These are phyloP conservation scores for Chalcis sispes DNA, from an alignment of 2,888 invertebrate genomes.

Conservation along the genomic window DNA sequence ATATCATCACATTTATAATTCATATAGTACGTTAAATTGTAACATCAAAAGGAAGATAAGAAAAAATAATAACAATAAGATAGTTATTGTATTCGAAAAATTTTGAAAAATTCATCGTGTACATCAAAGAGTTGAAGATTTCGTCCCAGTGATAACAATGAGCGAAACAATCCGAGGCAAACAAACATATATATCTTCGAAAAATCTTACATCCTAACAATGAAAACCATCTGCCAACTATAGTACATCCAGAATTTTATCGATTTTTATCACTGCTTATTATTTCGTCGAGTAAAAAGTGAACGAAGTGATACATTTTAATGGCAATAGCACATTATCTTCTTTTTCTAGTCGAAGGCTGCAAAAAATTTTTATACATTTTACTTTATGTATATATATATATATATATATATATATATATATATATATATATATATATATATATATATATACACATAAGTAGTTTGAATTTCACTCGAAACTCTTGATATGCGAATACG, in stretches of 20 bases:
- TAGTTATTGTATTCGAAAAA: no score
- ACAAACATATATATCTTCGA: not conserved
- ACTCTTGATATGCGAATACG: conserved; percentile 34
- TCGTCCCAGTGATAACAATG: conserved; percentile 28
- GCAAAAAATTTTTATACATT: conserved; percentile 2
- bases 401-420: no score
- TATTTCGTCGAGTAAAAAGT: not conserved
- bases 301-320: not conserved
- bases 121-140: not conserved
- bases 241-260: not conserved
- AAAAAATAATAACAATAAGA: no score
- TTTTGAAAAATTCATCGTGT: no score
- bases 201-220: conserved; percentile 26
- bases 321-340: not conserved
- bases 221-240: conserved; percentile 15
- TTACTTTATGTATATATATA: no score
- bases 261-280: not conserved
- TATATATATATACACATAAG: not conserved
- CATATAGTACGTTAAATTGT: no score
- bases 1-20: no score
- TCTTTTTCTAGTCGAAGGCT: conserved; percentile 9
- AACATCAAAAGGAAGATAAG: no score
- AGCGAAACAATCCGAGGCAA: conserved; percentile 23
- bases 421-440: no score
- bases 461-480: conserved; percentile 12